A percentile compares a stretch with the other conserved stretches of the same genome.
Evolutionary conservation across 2,113 vertebrate genomes (phyloP).

Genomic region (Sorex araneus): DNA sequence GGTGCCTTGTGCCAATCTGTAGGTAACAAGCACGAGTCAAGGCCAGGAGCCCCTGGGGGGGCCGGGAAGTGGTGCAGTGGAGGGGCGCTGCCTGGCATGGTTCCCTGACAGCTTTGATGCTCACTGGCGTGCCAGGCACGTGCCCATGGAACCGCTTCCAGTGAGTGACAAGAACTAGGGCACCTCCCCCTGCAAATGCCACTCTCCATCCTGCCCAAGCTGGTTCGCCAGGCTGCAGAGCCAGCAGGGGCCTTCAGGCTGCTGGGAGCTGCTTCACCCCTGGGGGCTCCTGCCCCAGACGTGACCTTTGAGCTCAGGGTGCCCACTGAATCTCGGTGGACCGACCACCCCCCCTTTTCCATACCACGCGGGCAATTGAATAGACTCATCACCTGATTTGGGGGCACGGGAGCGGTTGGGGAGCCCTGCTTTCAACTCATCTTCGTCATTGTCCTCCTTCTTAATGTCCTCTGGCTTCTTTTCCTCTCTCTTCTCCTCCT

Average conservation of each 20-base stretch:
- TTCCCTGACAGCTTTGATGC: too few species aligned
- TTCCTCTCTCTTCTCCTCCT: conserved; percentile 93
- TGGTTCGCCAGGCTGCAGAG: neutral
- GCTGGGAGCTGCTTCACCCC: neutral
- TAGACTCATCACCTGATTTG: conserved; percentile 88
- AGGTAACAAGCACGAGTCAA: neutral
- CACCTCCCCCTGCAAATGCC: neutral
- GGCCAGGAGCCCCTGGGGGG: too few species aligned
- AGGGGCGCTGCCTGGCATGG: too few species aligned
- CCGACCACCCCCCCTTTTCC: too few species aligned
- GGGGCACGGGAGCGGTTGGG: conserved; percentile 85
- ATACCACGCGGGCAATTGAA: neutral
- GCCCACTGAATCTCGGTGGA: too few species aligned
- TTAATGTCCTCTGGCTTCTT: conserved; percentile 86
- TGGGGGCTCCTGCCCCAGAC: neutral
- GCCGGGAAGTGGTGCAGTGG: too few species aligned
- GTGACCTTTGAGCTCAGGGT: too few species aligned
- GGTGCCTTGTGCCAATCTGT: neutral
- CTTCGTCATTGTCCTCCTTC: conserved; percentile 92
- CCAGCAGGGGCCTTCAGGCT: neutral
- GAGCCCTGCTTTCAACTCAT: conserved; percentile 85
- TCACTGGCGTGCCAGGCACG: too few species aligned
- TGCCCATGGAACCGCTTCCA: too few species aligned
- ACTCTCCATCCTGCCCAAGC: neutral
- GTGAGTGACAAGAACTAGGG: neutral